A percentile compares a stretch with the other conserved stretches of the same genome.
Evolutionary conservation across 2,888 invertebrate genomes (phyloP).

Genomic region (Urechis unicinctus): DNA sequence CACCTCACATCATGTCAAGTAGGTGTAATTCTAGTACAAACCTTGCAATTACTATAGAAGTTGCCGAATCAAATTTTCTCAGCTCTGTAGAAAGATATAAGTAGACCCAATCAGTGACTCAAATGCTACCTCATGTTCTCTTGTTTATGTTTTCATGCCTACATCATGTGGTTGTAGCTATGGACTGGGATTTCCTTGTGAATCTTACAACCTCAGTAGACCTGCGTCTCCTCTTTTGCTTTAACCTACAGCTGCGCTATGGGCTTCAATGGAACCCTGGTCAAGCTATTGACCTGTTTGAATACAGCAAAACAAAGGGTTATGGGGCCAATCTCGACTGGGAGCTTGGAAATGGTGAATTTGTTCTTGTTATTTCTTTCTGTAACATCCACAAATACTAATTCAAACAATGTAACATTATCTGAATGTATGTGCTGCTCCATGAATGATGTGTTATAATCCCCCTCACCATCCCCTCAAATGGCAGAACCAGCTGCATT

Average conservation of each 20-base stretch:
- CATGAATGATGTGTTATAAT: no score
- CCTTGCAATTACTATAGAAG: no score
- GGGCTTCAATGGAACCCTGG: slow-evolving; percentile 61
- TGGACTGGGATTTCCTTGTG: slow-evolving; percentile 11
- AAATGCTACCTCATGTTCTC: no score
- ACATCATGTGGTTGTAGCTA: neutral
- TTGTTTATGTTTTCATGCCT: no score
- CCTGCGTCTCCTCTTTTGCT: slow-evolving; percentile 64
- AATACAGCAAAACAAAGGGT: slow-evolving; percentile 58
- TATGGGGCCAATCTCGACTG: slow-evolving; percentile 36
- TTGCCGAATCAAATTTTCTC: no score
- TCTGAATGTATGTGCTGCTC: no score
- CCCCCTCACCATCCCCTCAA: neutral
- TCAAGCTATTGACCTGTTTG: slow-evolving; percentile 63
- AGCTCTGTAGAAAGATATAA: no score
- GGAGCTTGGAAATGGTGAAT: slow-evolving; percentile 44
- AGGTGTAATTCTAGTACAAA: no score
- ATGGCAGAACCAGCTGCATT: neutral
- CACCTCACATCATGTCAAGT: slow-evolving; percentile 9
- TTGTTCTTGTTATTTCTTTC: neutral
- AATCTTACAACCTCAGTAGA: slow-evolving; percentile 43
- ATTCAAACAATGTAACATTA: no score
- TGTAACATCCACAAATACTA: no score
- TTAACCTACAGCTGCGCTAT: slow-evolving; percentile 63
- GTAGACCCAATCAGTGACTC: no score